phyloP scores from a whole-genome alignment of 64 coral and sea anemone genomes.

The Anthopleura sola region DNA sequence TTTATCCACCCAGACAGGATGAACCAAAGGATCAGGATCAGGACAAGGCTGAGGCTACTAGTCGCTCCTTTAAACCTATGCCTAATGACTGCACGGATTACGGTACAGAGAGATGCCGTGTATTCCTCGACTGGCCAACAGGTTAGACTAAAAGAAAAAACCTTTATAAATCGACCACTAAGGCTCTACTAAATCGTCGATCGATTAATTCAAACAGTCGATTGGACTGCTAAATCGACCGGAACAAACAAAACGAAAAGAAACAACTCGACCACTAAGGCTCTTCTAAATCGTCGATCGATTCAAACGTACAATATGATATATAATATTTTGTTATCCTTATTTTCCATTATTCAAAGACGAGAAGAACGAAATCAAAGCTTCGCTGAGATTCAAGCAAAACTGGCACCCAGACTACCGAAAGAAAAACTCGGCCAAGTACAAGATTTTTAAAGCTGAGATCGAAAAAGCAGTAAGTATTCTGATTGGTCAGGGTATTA shows the following conservation, averaged over 20 bases:
- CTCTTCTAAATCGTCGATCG: no score
- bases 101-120: constrained; percentile 50
- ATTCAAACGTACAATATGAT: no score
- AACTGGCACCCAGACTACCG: constrained; percentile 87
- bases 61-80: constrained; percentile 48
- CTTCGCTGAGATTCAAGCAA: constrained; percentile 87
- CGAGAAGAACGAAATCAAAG: constrained; percentile 72
- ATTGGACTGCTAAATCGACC: no score
- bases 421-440: constrained; percentile 60
- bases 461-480: constrained; percentile 79
- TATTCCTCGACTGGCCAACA: constrained; percentile 90
- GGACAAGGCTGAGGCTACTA: no score
- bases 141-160: constrained; percentile 6
- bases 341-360: constrained; percentile 21
- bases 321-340: no score
- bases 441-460: constrained; percentile 83
- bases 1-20: neutral
- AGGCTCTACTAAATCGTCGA: no score
- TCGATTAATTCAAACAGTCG: no score
- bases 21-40: constrained; percentile 8
- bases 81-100: constrained; percentile 69
- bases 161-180: no score
- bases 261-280: no score
- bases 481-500: neutral
- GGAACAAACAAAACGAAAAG: constrained; percentile 40